phyloP scores from a whole-genome alignment of 2,113 vertebrate species.

The Aegithalos caudatus region DNA sequence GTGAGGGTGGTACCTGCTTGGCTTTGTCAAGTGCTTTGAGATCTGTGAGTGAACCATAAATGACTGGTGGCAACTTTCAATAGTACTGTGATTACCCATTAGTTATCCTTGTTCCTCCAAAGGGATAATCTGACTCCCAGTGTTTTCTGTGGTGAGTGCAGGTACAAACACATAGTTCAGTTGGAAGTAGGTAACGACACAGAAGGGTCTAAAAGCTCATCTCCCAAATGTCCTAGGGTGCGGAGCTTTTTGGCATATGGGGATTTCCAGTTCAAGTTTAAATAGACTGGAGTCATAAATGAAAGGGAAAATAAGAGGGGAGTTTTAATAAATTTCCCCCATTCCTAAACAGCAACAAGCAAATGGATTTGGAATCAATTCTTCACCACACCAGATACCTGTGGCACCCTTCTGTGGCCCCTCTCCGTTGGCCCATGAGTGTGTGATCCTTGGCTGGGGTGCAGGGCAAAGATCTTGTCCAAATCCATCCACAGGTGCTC shows the following conservation, averaged over 20 bases:
- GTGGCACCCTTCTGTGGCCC: not conserved
- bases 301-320: not conserved
- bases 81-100: not conserved
- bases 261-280: not conserved
- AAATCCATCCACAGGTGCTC: not conserved
- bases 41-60: not conserved
- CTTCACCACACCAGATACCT: accelerated
- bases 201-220: not conserved
- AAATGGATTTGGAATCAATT: not conserved
- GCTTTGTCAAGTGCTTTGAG: not conserved
- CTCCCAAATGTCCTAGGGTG: accelerated
- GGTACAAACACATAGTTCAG: not conserved
- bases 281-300: not conserved
- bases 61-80: accelerated
- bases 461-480: not conserved
- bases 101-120: not conserved
- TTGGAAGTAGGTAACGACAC: not conserved
- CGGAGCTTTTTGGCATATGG: not conserved
- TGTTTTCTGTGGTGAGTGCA: not conserved
- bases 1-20: not conserved
- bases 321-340: not conserved
- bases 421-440: not conserved
- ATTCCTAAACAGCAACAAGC: not conserved
- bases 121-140: not conserved
- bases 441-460: not conserved